These are phyloP conservation scores for Elmis aenea DNA, from an alignment of 2,888 invertebrate genomes.

Conservation along the genomic window DNA sequence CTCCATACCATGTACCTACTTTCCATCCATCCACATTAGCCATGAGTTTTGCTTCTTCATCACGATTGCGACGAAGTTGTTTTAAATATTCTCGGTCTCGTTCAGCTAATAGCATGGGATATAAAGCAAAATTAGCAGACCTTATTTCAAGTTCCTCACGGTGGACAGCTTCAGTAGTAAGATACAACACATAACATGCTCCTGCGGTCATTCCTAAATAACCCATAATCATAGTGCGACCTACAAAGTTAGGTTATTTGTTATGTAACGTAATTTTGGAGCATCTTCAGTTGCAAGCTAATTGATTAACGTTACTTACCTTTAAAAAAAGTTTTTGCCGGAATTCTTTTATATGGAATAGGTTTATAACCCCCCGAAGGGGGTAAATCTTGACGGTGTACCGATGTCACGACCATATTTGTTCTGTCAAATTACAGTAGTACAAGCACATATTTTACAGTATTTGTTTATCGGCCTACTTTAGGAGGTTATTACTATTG, in stretches of 20 bases:
- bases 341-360: constrained; percentile 66
- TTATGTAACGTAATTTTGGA: constrained; percentile 2
- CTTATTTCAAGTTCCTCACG: constrained; percentile 67
- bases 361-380: constrained; percentile 86
- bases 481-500: no score
- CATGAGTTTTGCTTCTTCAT: constrained; percentile 84
- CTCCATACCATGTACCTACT: constrained; percentile 83
- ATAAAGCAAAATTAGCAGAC: constrained; percentile 70
- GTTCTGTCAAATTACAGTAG: no score
- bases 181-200: constrained; percentile 54
- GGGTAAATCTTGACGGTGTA: constrained; percentile 81
- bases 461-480: no score
- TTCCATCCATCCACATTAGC: constrained; percentile 86
- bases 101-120: constrained; percentile 77
- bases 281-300: constrained; percentile 1
- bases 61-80: constrained; percentile 72
- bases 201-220: constrained; percentile 55
- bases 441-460: no score
- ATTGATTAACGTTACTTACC: constrained; percentile 48
- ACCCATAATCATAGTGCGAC: constrained; percentile 58
- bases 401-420: constrained; percentile 37
- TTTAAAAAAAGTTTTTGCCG: constrained; percentile 65
- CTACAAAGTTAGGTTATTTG: no score
- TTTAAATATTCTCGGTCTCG: constrained; percentile 78
- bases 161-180: constrained; percentile 51